These are phyloP conservation scores for Chaenocephalus aceratus DNA, from an alignment of 2,113 vertebrate species.

Conservation along the genomic window DNA sequence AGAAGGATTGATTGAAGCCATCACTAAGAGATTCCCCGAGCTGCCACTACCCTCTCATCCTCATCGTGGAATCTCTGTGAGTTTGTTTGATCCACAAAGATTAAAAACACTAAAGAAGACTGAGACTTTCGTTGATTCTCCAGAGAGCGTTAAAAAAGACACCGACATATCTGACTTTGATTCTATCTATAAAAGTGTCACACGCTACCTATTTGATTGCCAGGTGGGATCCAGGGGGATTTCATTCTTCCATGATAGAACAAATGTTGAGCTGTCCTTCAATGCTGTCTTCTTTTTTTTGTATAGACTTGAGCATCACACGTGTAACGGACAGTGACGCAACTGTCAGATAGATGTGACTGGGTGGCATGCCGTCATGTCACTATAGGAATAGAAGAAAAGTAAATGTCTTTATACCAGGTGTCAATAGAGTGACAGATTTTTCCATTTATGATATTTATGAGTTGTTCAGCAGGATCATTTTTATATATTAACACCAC, in stretches of 20 bases:
- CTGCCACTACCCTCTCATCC: slow-evolving; percentile 67
- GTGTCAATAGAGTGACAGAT: neutral
- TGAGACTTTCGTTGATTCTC: neutral
- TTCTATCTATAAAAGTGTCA: slow-evolving; percentile 1
- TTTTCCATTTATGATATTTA: no score
- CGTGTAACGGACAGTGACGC: neutral
- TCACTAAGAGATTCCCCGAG: slow-evolving; percentile 85
- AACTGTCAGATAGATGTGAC: neutral
- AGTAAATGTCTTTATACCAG: neutral
- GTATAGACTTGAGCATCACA: neutral
- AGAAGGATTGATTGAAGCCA: slow-evolving; percentile 83
- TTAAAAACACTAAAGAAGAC: neutral
- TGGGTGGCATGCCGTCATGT: neutral
- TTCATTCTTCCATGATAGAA: neutral
- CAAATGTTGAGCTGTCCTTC: neutral
- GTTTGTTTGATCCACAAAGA: slow-evolving; percentile 34
- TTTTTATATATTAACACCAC: no score
- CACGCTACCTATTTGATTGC: neutral
- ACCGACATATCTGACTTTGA: slow-evolving; percentile 11
- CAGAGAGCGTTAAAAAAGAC: neutral
- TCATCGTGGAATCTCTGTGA: slow-evolving; percentile 51
- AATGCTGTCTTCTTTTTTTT: neutral
- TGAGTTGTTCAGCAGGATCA: no score
- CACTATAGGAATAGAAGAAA: no score
- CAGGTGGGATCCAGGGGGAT: neutral